Evolutionary conservation across 2,888 invertebrate genomes (phyloP).

Genomic region (Cordilura impudica): DNA sequence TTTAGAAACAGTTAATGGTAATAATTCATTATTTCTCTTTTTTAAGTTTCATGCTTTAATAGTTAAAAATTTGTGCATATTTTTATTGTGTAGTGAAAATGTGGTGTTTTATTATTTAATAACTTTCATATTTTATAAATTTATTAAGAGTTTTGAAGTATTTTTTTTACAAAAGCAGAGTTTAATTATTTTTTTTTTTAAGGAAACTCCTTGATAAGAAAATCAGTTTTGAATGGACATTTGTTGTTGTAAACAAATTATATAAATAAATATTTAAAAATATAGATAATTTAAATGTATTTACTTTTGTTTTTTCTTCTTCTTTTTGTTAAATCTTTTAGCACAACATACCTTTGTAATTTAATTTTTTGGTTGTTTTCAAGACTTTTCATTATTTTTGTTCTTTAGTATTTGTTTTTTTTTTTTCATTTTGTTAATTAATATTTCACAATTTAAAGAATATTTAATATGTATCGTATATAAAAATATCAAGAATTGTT

Average conservation of each 20-base stretch:
- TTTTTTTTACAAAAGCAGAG: constrained; percentile 10
- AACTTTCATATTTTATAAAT: constrained; percentile 12
- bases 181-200: too few species aligned
- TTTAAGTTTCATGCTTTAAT: not conserved
- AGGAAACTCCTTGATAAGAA: not conserved
- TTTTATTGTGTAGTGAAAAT: constrained; percentile 16
- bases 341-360: constrained; percentile 49
- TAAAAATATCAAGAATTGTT: constrained; percentile 61
- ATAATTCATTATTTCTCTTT: not conserved
- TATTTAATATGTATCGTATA: constrained; percentile 56
- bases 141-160: not conserved
- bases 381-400: not conserved
- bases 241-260: constrained; percentile 6
- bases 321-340: not conserved
- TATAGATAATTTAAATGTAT: not conserved
- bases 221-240: constrained; percentile 16
- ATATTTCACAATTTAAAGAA: constrained; percentile 40
- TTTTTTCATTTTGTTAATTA: constrained; percentile 8
- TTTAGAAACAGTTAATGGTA: constrained; percentile 40
- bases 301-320: not conserved
- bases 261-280: not conserved
- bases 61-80: constrained; percentile 53
- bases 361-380: constrained; percentile 49
- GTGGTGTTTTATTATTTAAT: constrained; percentile 13
- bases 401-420: constrained; percentile 31